phyloP scores from a whole-genome alignment of 2,113 vertebrate genomes.

The Phocoena phocoena region DNA sequence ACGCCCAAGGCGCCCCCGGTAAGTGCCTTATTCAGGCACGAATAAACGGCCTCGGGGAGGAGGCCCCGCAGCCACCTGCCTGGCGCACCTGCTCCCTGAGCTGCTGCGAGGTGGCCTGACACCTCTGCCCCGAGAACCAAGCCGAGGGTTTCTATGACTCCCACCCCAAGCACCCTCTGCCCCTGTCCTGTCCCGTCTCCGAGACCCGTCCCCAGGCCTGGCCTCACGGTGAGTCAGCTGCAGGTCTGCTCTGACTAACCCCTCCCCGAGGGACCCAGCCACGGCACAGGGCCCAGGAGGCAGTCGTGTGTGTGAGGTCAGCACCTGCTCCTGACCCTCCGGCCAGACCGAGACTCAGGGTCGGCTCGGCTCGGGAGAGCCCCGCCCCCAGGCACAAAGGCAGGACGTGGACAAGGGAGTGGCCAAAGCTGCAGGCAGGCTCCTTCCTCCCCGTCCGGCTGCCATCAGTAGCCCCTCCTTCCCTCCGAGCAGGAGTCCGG shows the following conservation, averaged over 20 bases:
- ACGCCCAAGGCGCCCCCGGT: neutral
- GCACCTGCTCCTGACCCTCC: neutral
- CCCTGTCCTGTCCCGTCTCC: neutral
- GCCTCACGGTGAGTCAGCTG: neutral
- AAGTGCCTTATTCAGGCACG: neutral
- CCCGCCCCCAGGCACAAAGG: neutral
- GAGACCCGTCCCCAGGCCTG: neutral
- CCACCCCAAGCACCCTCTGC: neutral
- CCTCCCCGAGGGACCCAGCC: neutral
- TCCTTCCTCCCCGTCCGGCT: neutral
- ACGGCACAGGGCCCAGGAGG: neutral
- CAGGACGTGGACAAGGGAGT: neutral
- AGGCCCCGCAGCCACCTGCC: neutral
- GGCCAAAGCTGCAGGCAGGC: neutral
- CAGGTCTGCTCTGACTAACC: neutral
- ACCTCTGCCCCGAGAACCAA: fast-evolving
- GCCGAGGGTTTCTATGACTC: neutral
- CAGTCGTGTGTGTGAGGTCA: neutral
- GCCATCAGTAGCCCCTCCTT: no score
- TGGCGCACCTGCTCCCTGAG: neutral
- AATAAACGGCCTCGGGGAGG: neutral
- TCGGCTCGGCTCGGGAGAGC: neutral
- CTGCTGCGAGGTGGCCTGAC: neutral
- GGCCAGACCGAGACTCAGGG: neutral
- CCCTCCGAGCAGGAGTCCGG: neutral